phyloP scores from a whole-genome alignment of 2,888 invertebrate genomes.

The Anarsia innoxiella region DNA sequence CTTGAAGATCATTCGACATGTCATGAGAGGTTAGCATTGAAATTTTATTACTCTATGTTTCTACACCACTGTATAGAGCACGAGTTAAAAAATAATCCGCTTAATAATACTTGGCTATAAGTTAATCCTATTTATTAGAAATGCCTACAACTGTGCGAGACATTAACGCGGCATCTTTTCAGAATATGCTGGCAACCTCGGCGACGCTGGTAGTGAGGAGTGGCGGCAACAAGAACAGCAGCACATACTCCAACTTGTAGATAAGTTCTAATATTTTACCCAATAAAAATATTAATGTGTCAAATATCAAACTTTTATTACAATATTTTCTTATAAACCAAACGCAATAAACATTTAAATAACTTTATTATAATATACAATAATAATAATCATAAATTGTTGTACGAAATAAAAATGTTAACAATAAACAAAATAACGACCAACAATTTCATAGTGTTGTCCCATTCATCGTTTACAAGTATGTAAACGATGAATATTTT shows the following conservation, averaged over 20 bases:
- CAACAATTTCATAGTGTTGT: slow-evolving; percentile 22
- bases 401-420: slow-evolving; percentile 27
- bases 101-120: too few relatives aligned
- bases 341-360: slow-evolving; percentile 31
- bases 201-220: slow-evolving; percentile 89
- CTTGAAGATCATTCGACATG: slow-evolving; percentile 92
- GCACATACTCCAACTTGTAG: slow-evolving; percentile 92
- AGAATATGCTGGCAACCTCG: slow-evolving; percentile 97
- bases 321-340: slow-evolving; percentile 10
- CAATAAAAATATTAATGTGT: neutral
- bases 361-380: slow-evolving; percentile 38
- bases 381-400: slow-evolving; percentile 17
- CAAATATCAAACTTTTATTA: neutral
- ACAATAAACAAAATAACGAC: slow-evolving; percentile 39
- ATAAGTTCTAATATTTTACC: slow-evolving; percentile 82
- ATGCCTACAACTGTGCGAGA: too few relatives aligned
- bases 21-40: slow-evolving; percentile 93
- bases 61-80: too few relatives aligned
- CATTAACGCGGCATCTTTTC: too few relatives aligned
- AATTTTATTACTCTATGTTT: too few relatives aligned
- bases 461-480: neutral
- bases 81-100: too few relatives aligned
- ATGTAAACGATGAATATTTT: too few relatives aligned
- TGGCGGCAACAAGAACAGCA: slow-evolving; percentile 93
- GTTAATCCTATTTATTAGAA: too few relatives aligned